These are phyloP conservation scores for Dromococcyx pavoninus DNA, from an alignment of 2,797 vertebrate genomes.

Conservation along the genomic window DNA sequence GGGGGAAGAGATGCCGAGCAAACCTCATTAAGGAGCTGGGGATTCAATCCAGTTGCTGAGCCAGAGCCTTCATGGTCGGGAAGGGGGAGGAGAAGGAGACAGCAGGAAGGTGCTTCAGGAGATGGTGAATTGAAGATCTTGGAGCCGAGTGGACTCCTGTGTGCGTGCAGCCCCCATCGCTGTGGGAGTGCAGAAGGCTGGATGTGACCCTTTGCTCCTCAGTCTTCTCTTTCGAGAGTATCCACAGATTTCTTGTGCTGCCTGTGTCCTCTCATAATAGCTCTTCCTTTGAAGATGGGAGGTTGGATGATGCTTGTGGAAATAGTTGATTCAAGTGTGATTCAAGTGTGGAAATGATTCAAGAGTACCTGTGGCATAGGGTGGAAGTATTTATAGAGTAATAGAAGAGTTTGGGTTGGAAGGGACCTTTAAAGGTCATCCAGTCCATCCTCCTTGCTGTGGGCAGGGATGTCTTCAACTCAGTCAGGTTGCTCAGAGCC, in stretches of 20 bases:
- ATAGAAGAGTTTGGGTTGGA: not conserved
- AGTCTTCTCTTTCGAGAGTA: fast-evolving
- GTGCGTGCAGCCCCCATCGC: fast-evolving
- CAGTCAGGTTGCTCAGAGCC: not conserved
- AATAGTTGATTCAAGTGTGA: too few relatives aligned
- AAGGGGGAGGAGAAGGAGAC: not conserved
- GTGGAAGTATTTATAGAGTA: not conserved
- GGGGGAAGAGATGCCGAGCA: not conserved
- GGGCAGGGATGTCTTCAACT: not conserved
- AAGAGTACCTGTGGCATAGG: not conserved
- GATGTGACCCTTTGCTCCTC: not conserved
- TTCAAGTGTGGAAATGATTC: too few relatives aligned
- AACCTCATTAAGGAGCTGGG: not conserved
- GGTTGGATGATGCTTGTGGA: not conserved
- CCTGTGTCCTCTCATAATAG: fast-evolving
- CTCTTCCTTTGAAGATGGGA: not conserved
- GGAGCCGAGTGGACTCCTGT: fast-evolving
- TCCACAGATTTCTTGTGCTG: not conserved
- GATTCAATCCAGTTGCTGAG: not conserved
- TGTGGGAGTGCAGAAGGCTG: not conserved
- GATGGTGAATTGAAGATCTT: not conserved
- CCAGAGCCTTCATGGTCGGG: not conserved
- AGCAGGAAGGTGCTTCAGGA: not conserved
- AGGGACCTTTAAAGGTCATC: not conserved
- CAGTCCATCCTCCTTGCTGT: not conserved